phyloP scores from a whole-genome alignment of 2,113 vertebrate genomes.

The Henicopernis longicauda region DNA sequence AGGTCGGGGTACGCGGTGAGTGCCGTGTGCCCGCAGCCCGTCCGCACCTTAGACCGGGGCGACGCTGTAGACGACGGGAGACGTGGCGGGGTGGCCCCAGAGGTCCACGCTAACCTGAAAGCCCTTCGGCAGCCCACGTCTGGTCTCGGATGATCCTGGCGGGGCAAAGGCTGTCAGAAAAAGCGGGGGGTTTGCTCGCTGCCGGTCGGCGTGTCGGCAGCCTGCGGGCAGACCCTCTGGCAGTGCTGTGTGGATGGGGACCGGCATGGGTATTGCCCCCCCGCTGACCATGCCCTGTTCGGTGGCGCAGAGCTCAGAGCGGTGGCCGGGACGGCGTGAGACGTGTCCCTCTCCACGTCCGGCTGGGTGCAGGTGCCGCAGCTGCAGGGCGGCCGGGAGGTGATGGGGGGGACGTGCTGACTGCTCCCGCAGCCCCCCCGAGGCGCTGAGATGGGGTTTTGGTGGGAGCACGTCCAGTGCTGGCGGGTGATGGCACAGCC shows the following conservation, averaged over 20 bases:
- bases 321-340: accelerated
- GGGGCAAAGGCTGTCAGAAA: neutral
- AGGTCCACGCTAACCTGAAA: too few species aligned
- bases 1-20: too few species aligned
- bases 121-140: neutral
- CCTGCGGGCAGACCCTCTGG: neutral
- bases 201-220: neutral
- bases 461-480: neutral
- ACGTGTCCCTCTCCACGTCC: neutral
- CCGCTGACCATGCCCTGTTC: accelerated
- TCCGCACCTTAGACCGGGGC: neutral
- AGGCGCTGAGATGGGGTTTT: neutral
- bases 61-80: neutral
- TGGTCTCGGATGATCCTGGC: neutral
- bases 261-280: neutral
- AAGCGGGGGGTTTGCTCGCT: neutral
- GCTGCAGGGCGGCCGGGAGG: neutral
- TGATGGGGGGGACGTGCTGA: neutral
- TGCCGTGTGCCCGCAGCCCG: neutral
- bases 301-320: accelerated
- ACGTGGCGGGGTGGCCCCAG: neutral
- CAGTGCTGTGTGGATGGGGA: neutral
- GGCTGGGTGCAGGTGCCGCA: neutral
- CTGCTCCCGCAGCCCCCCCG: too few species aligned
- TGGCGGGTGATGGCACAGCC: neutral